A percentile compares a stretch with the other conserved stretches of the same genome.
Conservation (phyloP, 2,888 invertebrate species). For the Platynereis dumerilii region DNA sequence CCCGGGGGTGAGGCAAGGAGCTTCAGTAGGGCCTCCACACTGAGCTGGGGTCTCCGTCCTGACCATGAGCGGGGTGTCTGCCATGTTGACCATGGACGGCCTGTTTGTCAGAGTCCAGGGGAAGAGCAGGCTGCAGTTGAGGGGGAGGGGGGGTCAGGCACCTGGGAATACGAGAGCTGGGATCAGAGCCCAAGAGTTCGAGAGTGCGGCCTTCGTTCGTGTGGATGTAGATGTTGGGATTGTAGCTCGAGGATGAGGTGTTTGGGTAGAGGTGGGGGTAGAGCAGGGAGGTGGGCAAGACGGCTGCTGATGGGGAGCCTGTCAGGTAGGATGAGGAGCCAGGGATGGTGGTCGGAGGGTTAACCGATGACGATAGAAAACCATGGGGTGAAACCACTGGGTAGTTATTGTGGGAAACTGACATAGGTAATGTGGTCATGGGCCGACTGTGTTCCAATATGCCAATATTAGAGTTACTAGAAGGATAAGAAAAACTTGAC, state of each 20-base stretch:
- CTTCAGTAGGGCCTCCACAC: conserved; percentile 11
- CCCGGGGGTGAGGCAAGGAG: too few species aligned
- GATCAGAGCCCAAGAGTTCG: conserved; percentile 3
- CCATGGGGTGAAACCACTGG: conserved; percentile 44
- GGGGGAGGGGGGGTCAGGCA: conserved; percentile 1
- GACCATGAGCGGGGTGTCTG: neutral
- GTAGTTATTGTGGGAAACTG: conserved; percentile 35
- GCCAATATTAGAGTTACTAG: conserved; percentile 46
- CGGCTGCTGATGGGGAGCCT: conserved; percentile 42
- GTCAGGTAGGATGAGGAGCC: conserved; percentile 46
- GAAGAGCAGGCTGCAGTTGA: neutral
- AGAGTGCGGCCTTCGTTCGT: conserved; percentile 4
- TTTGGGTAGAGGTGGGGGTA: conserved; percentile 58
- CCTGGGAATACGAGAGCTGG: neutral
- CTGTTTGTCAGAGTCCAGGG: neutral
- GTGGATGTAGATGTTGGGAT: conserved; percentile 27
- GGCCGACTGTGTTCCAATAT: conserved; percentile 52
- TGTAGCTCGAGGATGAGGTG: conserved; percentile 47
- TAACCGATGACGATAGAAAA: conserved; percentile 39
- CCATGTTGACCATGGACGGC: neutral
- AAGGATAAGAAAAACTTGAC: conserved; percentile 36
- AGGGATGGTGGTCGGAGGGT: conserved; percentile 34
- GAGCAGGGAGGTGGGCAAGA: conserved; percentile 53
- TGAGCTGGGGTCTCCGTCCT: neutral
- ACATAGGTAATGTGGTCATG: conserved; percentile 41